Evolutionary conservation across 2,113 vertebrate species (phyloP).

Genomic region (Gymnorhina tibicen): DNA sequence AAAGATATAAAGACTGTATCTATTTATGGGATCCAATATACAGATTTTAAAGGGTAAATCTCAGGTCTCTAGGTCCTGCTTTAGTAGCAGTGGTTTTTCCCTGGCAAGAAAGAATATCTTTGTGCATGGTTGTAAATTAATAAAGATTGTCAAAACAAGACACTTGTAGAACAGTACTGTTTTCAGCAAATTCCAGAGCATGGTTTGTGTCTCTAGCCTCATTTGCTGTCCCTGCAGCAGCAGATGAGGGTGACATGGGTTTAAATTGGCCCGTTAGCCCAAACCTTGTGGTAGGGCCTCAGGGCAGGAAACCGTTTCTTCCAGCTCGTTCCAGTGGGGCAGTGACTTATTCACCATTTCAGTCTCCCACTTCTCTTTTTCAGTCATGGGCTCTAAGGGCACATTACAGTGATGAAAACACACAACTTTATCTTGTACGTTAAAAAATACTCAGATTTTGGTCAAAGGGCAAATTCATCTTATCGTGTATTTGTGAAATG

Average conservation of each 20-base stretch:
- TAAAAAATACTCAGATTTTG: background rate
- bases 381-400: background rate
- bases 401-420: background rate
- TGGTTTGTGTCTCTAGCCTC: background rate
- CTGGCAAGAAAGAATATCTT: background rate
- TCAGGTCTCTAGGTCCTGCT: background rate
- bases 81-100: background rate
- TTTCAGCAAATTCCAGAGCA: background rate
- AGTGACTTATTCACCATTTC: background rate
- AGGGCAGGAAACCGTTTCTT: background rate
- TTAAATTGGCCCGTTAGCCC: background rate
- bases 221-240: background rate
- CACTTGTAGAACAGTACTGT: background rate
- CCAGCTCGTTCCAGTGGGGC: background rate
- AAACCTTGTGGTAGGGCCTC: background rate
- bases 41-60: background rate
- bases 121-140: background rate
- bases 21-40: background rate
- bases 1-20: background rate
- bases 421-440: background rate
- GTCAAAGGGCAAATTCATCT: background rate
- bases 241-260: background rate
- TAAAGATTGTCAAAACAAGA: background rate
- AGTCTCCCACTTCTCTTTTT: constrained; percentile 6
- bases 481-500: background rate